Evolutionary conservation across 2,888 invertebrate genomes (phyloP).

Genomic region (Dorcus parallelipipedus): DNA sequence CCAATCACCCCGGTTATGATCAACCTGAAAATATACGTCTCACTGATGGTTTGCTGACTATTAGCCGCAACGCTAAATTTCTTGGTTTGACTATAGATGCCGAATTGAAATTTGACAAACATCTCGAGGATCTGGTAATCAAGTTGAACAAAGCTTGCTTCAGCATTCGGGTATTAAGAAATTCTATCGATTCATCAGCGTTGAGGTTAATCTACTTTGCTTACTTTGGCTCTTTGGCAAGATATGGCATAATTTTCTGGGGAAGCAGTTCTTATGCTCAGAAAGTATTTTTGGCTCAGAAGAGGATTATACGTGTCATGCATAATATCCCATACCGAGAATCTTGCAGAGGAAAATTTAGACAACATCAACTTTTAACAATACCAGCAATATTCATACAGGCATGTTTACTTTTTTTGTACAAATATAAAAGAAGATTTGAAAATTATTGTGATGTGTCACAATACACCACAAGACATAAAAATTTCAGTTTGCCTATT

Average conservation of each 20-base stretch:
- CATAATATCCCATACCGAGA: background rate
- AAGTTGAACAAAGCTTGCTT: too few relatives aligned
- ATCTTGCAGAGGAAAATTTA: background rate
- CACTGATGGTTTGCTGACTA: too few relatives aligned
- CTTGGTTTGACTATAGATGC: too few relatives aligned
- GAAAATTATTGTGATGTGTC: background rate
- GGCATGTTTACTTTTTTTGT: background rate
- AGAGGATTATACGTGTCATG: background rate
- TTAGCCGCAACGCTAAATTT: too few relatives aligned
- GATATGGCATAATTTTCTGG: background rate
- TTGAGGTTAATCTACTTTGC: background rate
- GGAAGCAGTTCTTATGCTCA: background rate
- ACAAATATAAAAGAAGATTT: background rate
- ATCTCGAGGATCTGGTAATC: too few relatives aligned
- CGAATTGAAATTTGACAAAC: too few relatives aligned
- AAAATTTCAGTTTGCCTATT: too few relatives aligned
- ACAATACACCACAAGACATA: too few relatives aligned
- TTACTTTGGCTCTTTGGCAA: background rate
- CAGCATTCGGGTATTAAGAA: too few relatives aligned
- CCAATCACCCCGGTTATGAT: too few relatives aligned
- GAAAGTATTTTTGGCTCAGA: background rate
- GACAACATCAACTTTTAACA: background rate
- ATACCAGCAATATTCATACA: background rate
- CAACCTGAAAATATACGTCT: too few relatives aligned
- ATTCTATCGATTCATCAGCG: too few relatives aligned